These are phyloP conservation scores for Heliconius eleuchia DNA, from an alignment of 1,140 invertebrate species.

Conservation along the genomic window DNA sequence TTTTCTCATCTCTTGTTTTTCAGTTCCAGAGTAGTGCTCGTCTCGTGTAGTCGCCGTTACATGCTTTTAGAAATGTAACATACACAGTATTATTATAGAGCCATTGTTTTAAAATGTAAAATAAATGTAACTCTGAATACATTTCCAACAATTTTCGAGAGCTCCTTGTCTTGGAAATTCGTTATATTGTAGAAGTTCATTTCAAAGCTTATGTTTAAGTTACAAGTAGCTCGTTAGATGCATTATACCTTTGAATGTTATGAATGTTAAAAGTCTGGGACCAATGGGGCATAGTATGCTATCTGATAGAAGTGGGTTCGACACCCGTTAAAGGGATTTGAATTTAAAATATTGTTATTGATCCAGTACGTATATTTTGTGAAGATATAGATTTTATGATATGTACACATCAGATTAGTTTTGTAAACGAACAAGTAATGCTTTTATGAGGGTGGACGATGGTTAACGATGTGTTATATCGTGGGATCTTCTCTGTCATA, in stretches of 20 bases:
- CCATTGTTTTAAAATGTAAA: neutral
- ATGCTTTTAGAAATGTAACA: neutral
- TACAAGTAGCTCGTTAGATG: neutral
- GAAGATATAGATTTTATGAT: too few relatives aligned
- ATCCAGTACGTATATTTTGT: too few relatives aligned
- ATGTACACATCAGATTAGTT: too few relatives aligned
- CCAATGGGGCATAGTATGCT: neutral
- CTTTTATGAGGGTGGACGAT: too few relatives aligned
- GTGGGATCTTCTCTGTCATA: too few relatives aligned
- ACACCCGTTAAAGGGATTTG: too few relatives aligned
- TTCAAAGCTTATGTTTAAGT: neutral
- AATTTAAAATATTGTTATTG: too few relatives aligned
- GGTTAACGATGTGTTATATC: too few relatives aligned
- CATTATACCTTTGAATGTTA: neutral
- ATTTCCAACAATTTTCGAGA: neutral
- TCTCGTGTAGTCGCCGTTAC: neutral
- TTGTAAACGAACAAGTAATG: too few relatives aligned
- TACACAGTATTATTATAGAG: neutral
- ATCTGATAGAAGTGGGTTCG: too few relatives aligned
- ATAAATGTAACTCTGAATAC: neutral
- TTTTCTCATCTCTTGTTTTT: neutral
- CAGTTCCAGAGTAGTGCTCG: neutral
- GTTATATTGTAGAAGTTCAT: neutral
- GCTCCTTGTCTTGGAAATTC: neutral
- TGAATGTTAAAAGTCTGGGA: neutral